Evolutionary conservation across 2,888 invertebrate genomes (phyloP).

Genomic region (Horisme vitalbata): DNA sequence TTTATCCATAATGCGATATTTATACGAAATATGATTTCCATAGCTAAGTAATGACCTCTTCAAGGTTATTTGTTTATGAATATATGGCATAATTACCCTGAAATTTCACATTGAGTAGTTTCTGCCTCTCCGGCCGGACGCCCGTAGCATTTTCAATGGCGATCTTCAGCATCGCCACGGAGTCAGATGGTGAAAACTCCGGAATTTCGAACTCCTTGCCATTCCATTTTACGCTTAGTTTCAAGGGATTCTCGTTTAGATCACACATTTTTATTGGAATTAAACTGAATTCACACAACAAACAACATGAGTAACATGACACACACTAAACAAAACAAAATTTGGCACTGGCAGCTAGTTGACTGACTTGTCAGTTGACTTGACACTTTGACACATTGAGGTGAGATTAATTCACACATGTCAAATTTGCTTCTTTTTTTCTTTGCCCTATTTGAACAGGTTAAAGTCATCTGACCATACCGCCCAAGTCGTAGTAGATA

Average conservation of each 20-base stretch:
- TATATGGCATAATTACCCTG: conserved; percentile 86
- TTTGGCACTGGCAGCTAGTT: conserved; percentile 12
- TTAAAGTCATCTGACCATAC: no score
- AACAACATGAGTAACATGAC: conserved; percentile 53
- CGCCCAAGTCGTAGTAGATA: no score
- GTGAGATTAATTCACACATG: no score
- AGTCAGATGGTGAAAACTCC: conserved; percentile 89
- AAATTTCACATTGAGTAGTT: conserved; percentile 94
- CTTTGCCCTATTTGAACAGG: no score
- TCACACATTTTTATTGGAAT: conserved; percentile 69
- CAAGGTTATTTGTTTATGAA: conserved; percentile 15
- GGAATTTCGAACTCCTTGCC: conserved; percentile 93
- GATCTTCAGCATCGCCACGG: conserved; percentile 91
- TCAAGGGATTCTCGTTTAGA: conserved; percentile 71
- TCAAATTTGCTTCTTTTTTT: no score
- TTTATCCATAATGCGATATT: not conserved
- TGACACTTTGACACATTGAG: no score
- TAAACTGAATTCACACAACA: conserved; percentile 39
- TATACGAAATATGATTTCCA: conserved; percentile 4
- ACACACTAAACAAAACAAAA: conserved; percentile 54
- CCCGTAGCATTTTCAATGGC: conserved; percentile 94
- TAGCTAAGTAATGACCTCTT: not conserved
- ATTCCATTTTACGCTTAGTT: conserved; percentile 94
- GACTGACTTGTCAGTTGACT: no score
- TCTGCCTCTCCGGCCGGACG: conserved; percentile 96